Percentiles rank a stretch among this genome's conserved stretches.
These are phyloP conservation scores for Malurus melanocephalus DNA, from an alignment of 2,113 vertebrate species.

Conservation along the genomic window DNA sequence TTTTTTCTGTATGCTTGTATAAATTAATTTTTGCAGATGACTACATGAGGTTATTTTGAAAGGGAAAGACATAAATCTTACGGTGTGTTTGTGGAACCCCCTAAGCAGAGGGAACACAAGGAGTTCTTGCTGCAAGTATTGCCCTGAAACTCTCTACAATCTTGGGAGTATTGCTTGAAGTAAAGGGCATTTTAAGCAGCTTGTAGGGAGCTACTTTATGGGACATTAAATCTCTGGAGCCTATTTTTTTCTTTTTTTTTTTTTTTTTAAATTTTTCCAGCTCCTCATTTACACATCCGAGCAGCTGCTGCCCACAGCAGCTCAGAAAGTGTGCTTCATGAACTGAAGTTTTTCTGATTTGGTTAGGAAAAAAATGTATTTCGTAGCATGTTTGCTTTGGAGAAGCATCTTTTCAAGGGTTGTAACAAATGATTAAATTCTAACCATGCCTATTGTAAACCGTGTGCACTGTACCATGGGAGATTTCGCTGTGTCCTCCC, in stretches of 20 bases:
- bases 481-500: background rate
- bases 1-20: background rate
- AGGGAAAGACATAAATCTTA: slow-evolving; percentile 25
- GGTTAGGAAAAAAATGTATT: background rate
- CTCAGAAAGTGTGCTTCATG: background rate
- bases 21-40: background rate
- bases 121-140: background rate
- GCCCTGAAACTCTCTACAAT: background rate
- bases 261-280: background rate
- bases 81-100: background rate
- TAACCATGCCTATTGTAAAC: background rate
- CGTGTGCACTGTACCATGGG: background rate
- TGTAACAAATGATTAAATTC: background rate
- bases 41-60: background rate
- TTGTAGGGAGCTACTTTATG: slow-evolving; percentile 23
- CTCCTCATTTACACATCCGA: background rate
- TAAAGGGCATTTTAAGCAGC: background rate
- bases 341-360: background rate
- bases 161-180: background rate
- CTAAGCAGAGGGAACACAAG: background rate
- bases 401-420: background rate
- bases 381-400: background rate
- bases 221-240: background rate
- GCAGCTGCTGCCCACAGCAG: background rate
- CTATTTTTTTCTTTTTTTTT: background rate